Evolutionary conservation across 2,888 invertebrate species (phyloP).

Genomic region (Sepiola atlantica): DNA sequence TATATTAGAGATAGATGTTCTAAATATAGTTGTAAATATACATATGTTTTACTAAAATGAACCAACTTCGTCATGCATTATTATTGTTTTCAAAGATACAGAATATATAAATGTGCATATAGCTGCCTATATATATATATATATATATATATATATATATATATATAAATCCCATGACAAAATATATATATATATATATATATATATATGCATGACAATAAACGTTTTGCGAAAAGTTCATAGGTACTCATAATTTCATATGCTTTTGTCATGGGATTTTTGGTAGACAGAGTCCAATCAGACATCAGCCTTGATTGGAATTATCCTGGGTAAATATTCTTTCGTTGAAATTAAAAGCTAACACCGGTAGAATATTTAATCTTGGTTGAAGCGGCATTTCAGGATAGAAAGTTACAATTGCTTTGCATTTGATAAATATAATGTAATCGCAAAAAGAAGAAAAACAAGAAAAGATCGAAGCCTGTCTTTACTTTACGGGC

Average conservation of each 20-base stretch:
- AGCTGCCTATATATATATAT: too few relatives aligned
- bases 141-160: too few relatives aligned
- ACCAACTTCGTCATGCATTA: too few relatives aligned
- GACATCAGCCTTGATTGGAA: not conserved
- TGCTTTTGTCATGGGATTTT: not conserved
- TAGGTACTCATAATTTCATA: not conserved
- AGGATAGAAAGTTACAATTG: not conserved
- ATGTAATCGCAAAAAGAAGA: not conserved
- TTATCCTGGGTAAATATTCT: not conserved
- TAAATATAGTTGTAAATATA: too few relatives aligned
- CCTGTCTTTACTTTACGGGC: not conserved
- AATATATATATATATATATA: not conserved
- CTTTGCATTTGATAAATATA: not conserved
- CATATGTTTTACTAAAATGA: too few relatives aligned
- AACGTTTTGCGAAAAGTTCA: not conserved
- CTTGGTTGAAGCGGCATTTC: not conserved
- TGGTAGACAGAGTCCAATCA: not conserved
- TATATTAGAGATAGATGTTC: too few relatives aligned
- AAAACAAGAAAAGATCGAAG: not conserved
- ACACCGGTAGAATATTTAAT: not conserved
- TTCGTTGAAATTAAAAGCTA: conserved; percentile 9
- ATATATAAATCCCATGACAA: too few relatives aligned
- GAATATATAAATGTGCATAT: too few relatives aligned
- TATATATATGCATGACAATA: not conserved
- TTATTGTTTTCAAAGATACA: too few relatives aligned